A percentile compares a stretch with the other conserved stretches of the same genome.
phyloP scores from a whole-genome alignment of 2,113 vertebrate genomes.

The Thermophis baileyi region DNA sequence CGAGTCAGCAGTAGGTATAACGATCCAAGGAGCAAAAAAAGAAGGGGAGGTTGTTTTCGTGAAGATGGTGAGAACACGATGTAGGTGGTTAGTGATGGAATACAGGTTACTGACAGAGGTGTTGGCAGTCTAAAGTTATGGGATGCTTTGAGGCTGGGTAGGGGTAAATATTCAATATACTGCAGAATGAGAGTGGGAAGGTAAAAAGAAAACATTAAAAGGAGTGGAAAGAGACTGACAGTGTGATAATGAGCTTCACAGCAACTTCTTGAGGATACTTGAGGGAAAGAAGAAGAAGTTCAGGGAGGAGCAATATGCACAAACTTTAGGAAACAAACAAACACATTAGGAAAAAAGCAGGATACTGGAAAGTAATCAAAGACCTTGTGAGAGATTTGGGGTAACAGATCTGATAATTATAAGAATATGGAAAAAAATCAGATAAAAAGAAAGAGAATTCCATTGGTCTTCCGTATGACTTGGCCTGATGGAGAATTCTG shows the following conservation, averaged over 20 bases:
- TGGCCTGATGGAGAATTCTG: slow-evolving; percentile 5
- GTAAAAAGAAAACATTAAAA: slow-evolving; percentile 30
- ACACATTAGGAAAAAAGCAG: background rate
- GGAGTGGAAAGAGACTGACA: slow-evolving; percentile 24
- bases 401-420: background rate
- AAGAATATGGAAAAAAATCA: background rate
- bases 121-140: slow-evolving; percentile 4
- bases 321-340: slow-evolving; percentile 1
- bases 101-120: slow-evolving; percentile 29
- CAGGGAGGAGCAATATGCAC: background rate
- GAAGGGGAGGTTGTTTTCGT: slow-evolving; percentile 17
- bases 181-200: slow-evolving; percentile 25
- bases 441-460: background rate
- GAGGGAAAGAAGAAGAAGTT: background rate
- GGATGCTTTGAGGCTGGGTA: background rate
- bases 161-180: background rate
- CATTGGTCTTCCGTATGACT: slow-evolving; percentile 33
- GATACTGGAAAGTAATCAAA: background rate
- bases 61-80: slow-evolving; percentile 20
- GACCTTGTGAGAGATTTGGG: background rate
- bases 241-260: slow-evolving; percentile 20
- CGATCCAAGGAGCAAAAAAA: slow-evolving; percentile 20
- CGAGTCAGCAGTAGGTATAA: slow-evolving; percentile 16
- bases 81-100: slow-evolving; percentile 31
- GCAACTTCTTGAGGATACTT: slow-evolving; percentile 27